Base-by-base conservation (phyloP, 2,888 invertebrate genomes). In the Rhogogaster chlorosoma region DNA sequence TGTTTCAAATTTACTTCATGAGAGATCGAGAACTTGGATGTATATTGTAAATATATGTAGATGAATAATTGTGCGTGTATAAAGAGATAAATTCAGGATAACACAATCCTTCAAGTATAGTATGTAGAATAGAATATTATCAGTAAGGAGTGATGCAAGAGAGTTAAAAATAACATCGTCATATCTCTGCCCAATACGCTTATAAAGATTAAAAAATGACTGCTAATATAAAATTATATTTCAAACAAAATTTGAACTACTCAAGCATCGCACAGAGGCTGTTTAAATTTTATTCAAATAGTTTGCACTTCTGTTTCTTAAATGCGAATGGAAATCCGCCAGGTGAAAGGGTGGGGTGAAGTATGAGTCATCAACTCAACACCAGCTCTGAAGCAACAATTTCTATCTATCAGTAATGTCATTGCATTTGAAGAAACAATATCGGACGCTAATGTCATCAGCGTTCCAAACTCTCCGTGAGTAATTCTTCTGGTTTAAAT, bases 261-360 rank as follows among this genome's bases (percentile, higher is more conserved):
- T 53, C 0, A 15, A 53, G 26, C 18, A 49, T 45, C 29, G 18
- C 18, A 29, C n/a, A 42, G 5, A 26, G 45, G 12, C 12, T n/a
- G 12, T 45, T 22, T 1, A 29, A 77, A 49, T 9, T 49, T 53
- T 53, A 15, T 32, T 53, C 1, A 15, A 61, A 36, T 61, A 6
- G 4, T 57, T 80, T 61, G 7, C 22, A 57, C 0, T 80, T 12
- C 22, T 61, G 57, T 61, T 57, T 22, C 3, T 53, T 53, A 49
- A 77, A 29, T 77, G 26, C n/a, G n/a, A 77, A 57, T 57, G 26
- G 32, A 38, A 36, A 80, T 49, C 5, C 15, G 78, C 36, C 57
- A 80, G 57, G 80, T 57, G 22, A 61, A 80, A 80, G 80, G 38
- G 80, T 80, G 80, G 80, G 80, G 80, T 38, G 22, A 61, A 29